Evolutionary conservation across 1,140 invertebrate species (phyloP).

Genomic region (Pogonomyrmex californicus): DNA sequence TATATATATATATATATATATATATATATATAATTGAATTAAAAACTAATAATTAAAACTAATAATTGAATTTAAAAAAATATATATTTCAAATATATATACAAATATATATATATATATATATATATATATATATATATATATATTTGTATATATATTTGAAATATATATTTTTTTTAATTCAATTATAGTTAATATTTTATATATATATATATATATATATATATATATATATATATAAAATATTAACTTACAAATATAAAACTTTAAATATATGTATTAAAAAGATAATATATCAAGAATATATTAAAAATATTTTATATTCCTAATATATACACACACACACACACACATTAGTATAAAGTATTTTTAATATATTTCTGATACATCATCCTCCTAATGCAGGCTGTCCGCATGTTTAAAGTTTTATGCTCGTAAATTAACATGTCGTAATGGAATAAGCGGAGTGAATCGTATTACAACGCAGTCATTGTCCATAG

Average conservation of each 20-base stretch:
- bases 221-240: not conserved
- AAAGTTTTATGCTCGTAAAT: slow-evolving; percentile 25
- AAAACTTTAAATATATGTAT: too few relatives aligned
- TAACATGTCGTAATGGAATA: slow-evolving; percentile 21
- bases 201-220: not conserved
- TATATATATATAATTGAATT: too few relatives aligned
- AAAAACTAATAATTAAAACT: too few relatives aligned
- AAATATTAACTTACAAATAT: not conserved
- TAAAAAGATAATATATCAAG: too few relatives aligned
- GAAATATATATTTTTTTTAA: too few relatives aligned
- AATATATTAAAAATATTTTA: too few relatives aligned
- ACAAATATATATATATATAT: too few relatives aligned
- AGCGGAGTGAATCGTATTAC: slow-evolving; percentile 43
- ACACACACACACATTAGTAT: not conserved
- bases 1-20: not conserved
- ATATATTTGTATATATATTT: too few relatives aligned
- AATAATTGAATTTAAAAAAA: too few relatives aligned
- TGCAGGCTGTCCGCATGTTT: not conserved
- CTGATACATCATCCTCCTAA: not conserved
- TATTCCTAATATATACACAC: not conserved
- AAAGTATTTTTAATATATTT: slow-evolving; percentile 4
- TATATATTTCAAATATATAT: too few relatives aligned
- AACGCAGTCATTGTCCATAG: slow-evolving; percentile 47
- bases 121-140: too few relatives aligned
- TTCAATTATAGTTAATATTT: too few relatives aligned